Percentiles rank a stretch among this genome's conserved stretches.
These are phyloP conservation scores for Laspeyria flexula DNA, from an alignment of 2,888 invertebrate genomes.

Conservation along the genomic window DNA sequence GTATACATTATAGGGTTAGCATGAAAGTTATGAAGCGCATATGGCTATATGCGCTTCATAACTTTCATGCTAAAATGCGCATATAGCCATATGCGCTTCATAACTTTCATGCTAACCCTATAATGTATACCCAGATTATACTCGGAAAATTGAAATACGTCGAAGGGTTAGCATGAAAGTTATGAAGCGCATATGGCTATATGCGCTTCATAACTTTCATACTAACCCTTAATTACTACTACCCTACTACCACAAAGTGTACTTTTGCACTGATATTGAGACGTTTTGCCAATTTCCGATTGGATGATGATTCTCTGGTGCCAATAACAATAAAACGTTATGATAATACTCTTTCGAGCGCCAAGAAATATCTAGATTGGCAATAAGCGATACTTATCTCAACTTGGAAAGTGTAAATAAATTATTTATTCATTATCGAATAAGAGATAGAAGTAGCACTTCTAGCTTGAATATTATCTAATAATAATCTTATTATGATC, in stretches of 20 bases:
- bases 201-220: no score
- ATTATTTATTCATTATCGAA: background rate
- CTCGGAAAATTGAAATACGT: no score
- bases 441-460: background rate
- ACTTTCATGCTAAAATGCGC: no score
- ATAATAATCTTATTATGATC: no score
- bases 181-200: background rate
- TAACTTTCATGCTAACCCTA: no score
- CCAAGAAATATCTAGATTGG: slow-evolving; percentile 8
- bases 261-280: slow-evolving; percentile 1
- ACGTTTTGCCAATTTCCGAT: slow-evolving; percentile 6
- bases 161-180: no score
- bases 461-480: background rate
- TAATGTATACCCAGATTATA: no score
- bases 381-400: slow-evolving; percentile 6
- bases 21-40: no score
- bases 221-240: no score
- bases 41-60: no score
- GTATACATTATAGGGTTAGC: no score
- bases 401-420: slow-evolving; percentile 5
- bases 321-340: slow-evolving; percentile 32
- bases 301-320: background rate
- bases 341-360: slow-evolving; percentile 16
- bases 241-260: background rate
- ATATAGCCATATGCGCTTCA: no score